A percentile compares a stretch with the other conserved stretches of the same genome.
These are phyloP conservation scores for Tor tambroides DNA, from an alignment of 2,113 vertebrate species.

Conservation along the genomic window DNA sequence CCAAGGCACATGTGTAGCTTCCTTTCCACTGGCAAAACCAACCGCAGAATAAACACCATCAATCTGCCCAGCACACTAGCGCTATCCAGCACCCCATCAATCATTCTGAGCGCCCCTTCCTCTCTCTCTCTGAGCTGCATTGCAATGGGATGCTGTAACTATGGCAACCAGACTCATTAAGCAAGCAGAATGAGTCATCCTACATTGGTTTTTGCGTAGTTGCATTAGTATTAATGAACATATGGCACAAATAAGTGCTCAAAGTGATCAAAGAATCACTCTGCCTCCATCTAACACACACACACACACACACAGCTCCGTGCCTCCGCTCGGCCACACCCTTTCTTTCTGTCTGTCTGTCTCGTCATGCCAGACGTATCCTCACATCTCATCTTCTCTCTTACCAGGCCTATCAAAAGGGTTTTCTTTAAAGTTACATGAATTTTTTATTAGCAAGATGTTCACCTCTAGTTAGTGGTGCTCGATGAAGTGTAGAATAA, in stretches of 20 bases:
- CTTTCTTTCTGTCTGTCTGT: constrained; percentile 26
- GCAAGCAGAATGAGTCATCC: constrained; percentile 49
- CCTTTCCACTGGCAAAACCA: constrained; percentile 19
- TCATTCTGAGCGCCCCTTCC: constrained; percentile 6
- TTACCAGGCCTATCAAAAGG: not conserved
- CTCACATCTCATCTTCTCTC: constrained; percentile 7
- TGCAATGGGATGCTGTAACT: constrained; percentile 56
- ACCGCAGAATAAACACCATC: constrained; percentile 37
- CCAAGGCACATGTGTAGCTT: constrained; percentile 2
- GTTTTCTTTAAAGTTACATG: constrained; percentile 6
- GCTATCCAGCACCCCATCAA: constrained; percentile 23
- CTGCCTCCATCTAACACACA: constrained; percentile 2
- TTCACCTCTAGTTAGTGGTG: constrained; percentile 1
- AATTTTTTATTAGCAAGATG: constrained; percentile 11
- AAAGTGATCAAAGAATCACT: constrained; percentile 8
- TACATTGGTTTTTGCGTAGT: not conserved
- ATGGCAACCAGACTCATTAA: constrained; percentile 59
- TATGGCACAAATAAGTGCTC: not conserved
- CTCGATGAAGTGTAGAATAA: not conserved
- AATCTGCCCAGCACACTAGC: constrained; percentile 26
- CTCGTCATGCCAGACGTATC: not conserved
- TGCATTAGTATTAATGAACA: constrained; percentile 41
- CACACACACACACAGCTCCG: constrained; percentile 16
- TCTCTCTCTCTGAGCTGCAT: constrained; percentile 40
- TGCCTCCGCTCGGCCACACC: constrained; percentile 1